Base-by-base conservation (phyloP, 92 coral and sea anemone genomes). In the Diadumene lineata region DNA sequence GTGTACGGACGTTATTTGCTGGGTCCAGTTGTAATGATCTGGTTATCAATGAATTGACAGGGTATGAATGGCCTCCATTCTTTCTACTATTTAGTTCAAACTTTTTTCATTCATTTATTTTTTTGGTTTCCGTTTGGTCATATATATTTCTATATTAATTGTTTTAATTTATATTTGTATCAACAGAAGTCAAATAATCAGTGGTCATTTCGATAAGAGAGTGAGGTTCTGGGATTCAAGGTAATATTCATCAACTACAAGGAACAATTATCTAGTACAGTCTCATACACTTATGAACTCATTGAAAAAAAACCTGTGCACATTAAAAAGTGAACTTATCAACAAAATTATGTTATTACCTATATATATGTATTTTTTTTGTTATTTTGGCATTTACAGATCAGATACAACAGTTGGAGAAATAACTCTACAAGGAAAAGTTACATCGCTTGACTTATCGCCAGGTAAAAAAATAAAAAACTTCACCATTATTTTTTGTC, bases 11-110 rank as follows among this genome's bases (percentile, higher is more conserved):
- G 27, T 84, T 93, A 66, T 93, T 93, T 78, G 98, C 98, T 34
- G 98, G 98, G 21, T 93, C 98, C 30, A 93, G 98, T 58, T 93
- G 98, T 77, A 93, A 93, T 76, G 98, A 90, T 65, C 69, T 93
- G 26, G 86, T 84, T 19, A 86, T 92, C 34, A 90, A 91, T 56
- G 92, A 92, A 44, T 89, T 84, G 19, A 79, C 86, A 50, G 92
- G 90, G 98, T 94, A 87, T 74, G 98, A 25, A 7, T 0, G 1
- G 2, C 21, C 3, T 53, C 4, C 13, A 38, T 38, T 38, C 48
- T 38, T 38, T 38, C 48, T 4, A 4, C 48, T 13, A 38, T 38
- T 38, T 13, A 38, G 7, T 38, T 13, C 48, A 38, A 38, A 38
- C 48, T 4, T 38, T 38, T 38, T 38, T 4, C 7, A 38, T 38